Percentiles rank a stretch among this genome's conserved stretches.
These are phyloP conservation scores for Prionailurus viverrinus DNA, from an alignment of 2,113 vertebrate genomes.

Conservation along the genomic window DNA sequence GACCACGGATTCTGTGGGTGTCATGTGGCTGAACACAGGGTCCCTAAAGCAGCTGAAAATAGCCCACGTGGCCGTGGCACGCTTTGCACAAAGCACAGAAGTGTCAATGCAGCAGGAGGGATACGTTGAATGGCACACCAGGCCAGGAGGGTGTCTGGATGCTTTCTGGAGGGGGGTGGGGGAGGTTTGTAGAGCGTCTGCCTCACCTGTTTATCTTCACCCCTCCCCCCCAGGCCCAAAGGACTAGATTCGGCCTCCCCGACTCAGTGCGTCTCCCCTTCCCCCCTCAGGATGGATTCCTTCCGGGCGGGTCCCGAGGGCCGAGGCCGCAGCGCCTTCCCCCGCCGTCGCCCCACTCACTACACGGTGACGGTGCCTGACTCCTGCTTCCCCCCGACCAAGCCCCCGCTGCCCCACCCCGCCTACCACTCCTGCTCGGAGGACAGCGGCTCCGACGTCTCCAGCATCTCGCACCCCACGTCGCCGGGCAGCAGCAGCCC, in stretches of 20 bases:
- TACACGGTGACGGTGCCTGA: slow-evolving; percentile 87
- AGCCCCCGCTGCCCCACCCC: slow-evolving; percentile 64
- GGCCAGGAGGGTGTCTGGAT: neutral
- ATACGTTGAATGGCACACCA: accelerated
- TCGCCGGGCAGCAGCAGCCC: slow-evolving; percentile 86
- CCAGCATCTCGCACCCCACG: slow-evolving; percentile 89
- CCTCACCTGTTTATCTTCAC: neutral
- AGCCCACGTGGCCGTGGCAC: neutral
- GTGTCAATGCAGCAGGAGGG: accelerated
- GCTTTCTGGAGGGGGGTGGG: too few species aligned
- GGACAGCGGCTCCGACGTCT: slow-evolving; percentile 92
- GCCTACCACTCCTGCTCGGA: slow-evolving; percentile 91
- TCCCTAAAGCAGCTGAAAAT: neutral
- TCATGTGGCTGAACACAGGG: neutral
- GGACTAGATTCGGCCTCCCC: neutral
- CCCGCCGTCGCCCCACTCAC: slow-evolving; percentile 87
- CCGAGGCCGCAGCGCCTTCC: slow-evolving; percentile 86
- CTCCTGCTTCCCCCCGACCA: slow-evolving; percentile 82
- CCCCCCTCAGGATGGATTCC: slow-evolving; percentile 86
- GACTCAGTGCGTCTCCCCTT: neutral
- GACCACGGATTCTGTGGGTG: too few species aligned
- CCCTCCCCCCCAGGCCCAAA: neutral
- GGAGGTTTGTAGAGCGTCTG: neutral
- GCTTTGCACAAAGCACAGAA: accelerated
- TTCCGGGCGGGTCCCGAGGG: slow-evolving; percentile 80